Conservation (phyloP, 2,797 vertebrate genomes). For the Alca torda region DNA sequence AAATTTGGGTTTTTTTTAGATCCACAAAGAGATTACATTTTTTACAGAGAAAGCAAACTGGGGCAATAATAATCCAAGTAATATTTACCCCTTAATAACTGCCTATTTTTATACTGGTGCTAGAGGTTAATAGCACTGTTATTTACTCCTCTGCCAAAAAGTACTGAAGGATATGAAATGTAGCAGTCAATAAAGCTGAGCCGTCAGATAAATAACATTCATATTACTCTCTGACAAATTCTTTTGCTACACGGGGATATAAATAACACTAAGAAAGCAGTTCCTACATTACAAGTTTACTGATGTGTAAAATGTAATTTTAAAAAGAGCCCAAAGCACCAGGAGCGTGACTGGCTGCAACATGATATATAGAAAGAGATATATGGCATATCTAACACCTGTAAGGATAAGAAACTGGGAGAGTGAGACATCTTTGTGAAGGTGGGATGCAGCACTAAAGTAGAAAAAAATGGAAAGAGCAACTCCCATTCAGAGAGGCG, state of each 20-base stretch:
- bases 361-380: conserved; percentile 45
- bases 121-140: conserved; percentile 80
- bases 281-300: conserved; percentile 81
- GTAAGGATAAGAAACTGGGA: not conserved
- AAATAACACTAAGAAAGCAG: conserved; percentile 82
- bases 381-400: conserved; percentile 24
- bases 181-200: conserved; percentile 80
- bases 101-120: conserved; percentile 78
- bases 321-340: conserved; percentile 71
- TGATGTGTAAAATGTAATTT: conserved; percentile 85
- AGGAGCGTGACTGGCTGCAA: conserved; percentile 25
- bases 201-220: conserved; percentile 82
- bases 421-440: conserved; percentile 63
- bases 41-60: conserved; percentile 72
- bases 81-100: conserved; percentile 82
- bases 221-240: conserved; percentile 81
- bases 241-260: conserved; percentile 75
- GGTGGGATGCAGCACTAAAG: not conserved
- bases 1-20: conserved; percentile 56
- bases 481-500: not conserved
- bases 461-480: not conserved
- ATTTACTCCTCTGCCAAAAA: conserved; percentile 82
- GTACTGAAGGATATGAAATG: conserved; percentile 80
- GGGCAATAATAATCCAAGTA: conserved; percentile 78
- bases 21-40: conserved; percentile 61